phyloP scores from a whole-genome alignment of 2,797 vertebrate genomes.

The Rachycentron canadum region DNA sequence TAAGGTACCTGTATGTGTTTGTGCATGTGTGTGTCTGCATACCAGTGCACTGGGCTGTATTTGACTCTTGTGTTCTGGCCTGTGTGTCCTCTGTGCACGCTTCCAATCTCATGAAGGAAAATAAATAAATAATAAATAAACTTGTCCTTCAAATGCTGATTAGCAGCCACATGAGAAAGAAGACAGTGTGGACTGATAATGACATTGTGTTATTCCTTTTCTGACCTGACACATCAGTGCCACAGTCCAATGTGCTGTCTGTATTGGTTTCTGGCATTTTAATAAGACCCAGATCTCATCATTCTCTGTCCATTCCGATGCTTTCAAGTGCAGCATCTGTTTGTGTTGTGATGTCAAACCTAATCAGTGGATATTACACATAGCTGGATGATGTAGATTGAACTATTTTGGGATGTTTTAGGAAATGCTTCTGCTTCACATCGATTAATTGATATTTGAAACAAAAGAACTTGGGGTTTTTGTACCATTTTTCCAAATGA shows the following conservation, averaged over 20 bases:
- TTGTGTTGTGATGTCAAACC: slow-evolving; percentile 42
- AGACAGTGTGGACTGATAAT: slow-evolving; percentile 14
- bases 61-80: slow-evolving; percentile 40
- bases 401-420: slow-evolving; percentile 47
- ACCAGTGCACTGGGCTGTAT: slow-evolving; percentile 58
- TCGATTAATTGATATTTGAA: slow-evolving; percentile 24
- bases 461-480: slow-evolving; percentile 27
- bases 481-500: slow-evolving; percentile 1
- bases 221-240: slow-evolving; percentile 19
- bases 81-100: slow-evolving; percentile 31
- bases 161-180: slow-evolving; percentile 26
- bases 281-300: slow-evolving; percentile 59
- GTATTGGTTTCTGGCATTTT: slow-evolving; percentile 47
- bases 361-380: slow-evolving; percentile 48
- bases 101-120: slow-evolving; percentile 21
- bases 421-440: slow-evolving; percentile 9
- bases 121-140: slow-evolving; percentile 12
- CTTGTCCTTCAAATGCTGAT: slow-evolving; percentile 18
- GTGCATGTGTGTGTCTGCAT: slow-evolving; percentile 64
- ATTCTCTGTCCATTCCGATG: slow-evolving; percentile 30
- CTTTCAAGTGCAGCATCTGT: slow-evolving; percentile 62
- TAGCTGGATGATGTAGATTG: slow-evolving; percentile 8
- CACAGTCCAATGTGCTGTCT: slow-evolving; percentile 31
- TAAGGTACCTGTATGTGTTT: slow-evolving; percentile 70
- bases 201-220: slow-evolving; percentile 12